Evolutionary conservation across 2,888 invertebrate species (phyloP).

Genomic region (Conops quadrifasciatus): DNA sequence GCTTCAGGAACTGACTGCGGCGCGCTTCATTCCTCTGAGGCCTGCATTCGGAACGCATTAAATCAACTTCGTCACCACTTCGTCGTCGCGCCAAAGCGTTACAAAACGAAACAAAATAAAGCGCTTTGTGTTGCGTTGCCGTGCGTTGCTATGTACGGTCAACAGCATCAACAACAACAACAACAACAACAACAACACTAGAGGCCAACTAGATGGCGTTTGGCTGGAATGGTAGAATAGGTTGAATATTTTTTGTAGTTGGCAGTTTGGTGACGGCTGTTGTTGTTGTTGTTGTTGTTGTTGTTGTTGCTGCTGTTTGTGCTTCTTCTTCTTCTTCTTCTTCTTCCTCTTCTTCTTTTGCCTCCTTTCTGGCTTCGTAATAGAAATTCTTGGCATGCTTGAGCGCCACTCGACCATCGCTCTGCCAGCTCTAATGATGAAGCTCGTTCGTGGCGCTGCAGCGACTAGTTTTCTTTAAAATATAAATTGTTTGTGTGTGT

Average conservation of each 20-base stretch:
- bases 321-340: no score
- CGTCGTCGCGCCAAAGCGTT: not conserved
- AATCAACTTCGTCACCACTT: conserved; percentile 22
- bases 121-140: not conserved
- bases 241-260: not conserved
- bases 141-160: not conserved
- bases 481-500: not conserved
- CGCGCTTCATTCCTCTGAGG: conserved; percentile 4
- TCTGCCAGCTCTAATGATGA: conserved; percentile 38
- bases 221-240: not conserved
- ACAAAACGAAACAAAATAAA: not conserved
- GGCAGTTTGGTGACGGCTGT: not conserved
- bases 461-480: conserved; percentile 44
- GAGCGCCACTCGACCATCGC: conserved; percentile 21
- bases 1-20: conserved; percentile 6
- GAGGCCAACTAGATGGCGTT: not conserved
- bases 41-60: conserved; percentile 20
- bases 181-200: not conserved
- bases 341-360: not conserved
- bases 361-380: conserved; percentile 26
- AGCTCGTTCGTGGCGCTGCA: conserved; percentile 53
- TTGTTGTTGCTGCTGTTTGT: conserved; percentile 32
- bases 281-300: not conserved
- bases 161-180: not conserved
- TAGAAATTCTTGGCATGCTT: conserved; percentile 28